phyloP scores from a whole-genome alignment of 2,113 vertebrate genomes.

The Ifrita kowaldi region DNA sequence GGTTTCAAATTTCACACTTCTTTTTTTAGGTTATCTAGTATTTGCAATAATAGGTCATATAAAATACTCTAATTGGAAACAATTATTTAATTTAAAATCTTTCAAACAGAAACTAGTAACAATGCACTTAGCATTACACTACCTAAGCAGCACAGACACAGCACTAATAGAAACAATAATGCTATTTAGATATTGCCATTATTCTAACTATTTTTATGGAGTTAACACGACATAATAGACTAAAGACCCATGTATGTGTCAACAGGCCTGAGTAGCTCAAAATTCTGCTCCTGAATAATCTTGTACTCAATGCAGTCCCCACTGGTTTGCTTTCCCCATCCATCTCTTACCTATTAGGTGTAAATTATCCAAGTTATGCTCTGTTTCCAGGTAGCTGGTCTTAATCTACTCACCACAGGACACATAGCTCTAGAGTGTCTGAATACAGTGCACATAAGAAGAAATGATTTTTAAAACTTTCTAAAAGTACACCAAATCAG shows the following conservation, averaged over 20 bases:
- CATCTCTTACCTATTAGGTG: neutral
- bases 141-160: accelerated
- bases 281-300: neutral
- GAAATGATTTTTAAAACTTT: neutral
- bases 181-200: neutral
- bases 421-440: neutral
- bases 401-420: neutral
- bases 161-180: neutral
- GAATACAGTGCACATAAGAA: neutral
- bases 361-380: neutral
- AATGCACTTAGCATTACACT: neutral
- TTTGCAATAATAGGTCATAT: neutral
- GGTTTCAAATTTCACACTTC: neutral
- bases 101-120: neutral
- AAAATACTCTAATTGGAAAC: neutral
- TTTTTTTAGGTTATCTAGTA: neutral
- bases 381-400: neutral
- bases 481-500: neutral
- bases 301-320: neutral
- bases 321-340: neutral
- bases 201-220: neutral
- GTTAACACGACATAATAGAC: neutral
- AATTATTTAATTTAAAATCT: neutral
- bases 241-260: accelerated
- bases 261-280: neutral